Evolutionary conservation across 2,113 vertebrate species (phyloP).

Genomic region (Ceyx margarethae): DNA sequence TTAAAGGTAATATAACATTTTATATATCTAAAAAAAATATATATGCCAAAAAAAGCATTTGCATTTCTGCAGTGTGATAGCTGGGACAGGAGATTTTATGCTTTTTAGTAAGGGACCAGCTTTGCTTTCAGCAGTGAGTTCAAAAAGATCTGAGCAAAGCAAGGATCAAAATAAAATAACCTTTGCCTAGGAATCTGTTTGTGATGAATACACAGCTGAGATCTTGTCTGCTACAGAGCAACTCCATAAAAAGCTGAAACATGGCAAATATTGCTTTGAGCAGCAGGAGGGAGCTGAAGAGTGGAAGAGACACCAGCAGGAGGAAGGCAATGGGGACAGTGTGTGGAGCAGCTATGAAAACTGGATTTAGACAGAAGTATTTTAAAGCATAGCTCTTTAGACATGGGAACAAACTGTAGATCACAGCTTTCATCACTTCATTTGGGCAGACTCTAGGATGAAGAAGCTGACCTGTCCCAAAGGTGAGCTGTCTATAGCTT

Average conservation of each 20-base stretch:
- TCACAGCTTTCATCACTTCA: not conserved
- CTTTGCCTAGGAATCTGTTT: not conserved
- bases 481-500: not conserved
- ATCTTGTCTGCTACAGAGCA: not conserved
- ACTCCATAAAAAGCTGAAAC: not conserved
- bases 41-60: not conserved
- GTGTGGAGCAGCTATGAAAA: not conserved
- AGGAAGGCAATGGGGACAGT: not conserved
- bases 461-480: not conserved
- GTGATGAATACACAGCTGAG: not conserved
- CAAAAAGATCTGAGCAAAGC: not conserved
- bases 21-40: fast-evolving
- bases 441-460: fast-evolving
- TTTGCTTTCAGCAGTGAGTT: not conserved
- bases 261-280: not conserved
- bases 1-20: not conserved
- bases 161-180: not conserved
- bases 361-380: not conserved
- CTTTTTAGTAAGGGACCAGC: not conserved
- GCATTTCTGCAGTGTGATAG: not conserved
- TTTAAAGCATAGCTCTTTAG: not conserved
- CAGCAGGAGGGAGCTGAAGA: not conserved
- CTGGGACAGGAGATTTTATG: not conserved
- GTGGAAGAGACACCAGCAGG: not conserved
- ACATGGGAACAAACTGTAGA: not conserved